These are phyloP conservation scores for Brachycybe producta DNA, from an alignment of 2,888 invertebrate species.

Conservation along the genomic window DNA sequence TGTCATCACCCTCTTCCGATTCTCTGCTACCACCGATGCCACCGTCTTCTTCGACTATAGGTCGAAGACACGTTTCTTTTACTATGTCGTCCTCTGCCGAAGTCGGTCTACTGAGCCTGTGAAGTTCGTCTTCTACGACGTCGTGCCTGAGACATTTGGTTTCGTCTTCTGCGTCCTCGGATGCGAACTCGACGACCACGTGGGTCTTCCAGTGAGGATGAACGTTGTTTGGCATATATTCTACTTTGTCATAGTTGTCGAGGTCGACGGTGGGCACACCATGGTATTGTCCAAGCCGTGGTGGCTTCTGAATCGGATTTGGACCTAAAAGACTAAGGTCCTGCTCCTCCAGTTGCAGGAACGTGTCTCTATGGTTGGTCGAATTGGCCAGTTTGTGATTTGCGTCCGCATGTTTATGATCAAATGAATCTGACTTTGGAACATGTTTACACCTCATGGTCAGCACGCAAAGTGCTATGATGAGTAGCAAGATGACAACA, in stretches of 20 bases:
- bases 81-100: not conserved
- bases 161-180: not conserved
- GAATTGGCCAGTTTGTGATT: constrained; percentile 21
- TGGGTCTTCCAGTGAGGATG: constrained; percentile 14
- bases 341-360: constrained; percentile 44
- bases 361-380: constrained; percentile 16
- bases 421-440: not conserved
- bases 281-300: constrained; percentile 23
- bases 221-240: constrained; percentile 16
- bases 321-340: constrained; percentile 73
- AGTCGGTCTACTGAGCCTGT: too few relatives aligned
- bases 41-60: constrained; percentile 10
- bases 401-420: constrained; percentile 15
- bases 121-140: not conserved
- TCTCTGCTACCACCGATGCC: not conserved
- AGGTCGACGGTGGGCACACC: constrained; percentile 25
- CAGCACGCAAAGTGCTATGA: constrained; percentile 20
- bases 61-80: constrained; percentile 2
- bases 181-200: constrained; percentile 8
- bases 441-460: constrained; percentile 9
- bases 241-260: constrained; percentile 19
- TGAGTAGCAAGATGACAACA: constrained; percentile 23
- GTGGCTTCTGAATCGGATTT: constrained; percentile 24
- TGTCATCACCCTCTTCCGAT: constrained; percentile 14
- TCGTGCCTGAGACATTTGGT: not conserved